Evolutionary conservation across 2,113 vertebrate species (phyloP).

Genomic region (Gila orcuttii): DNA sequence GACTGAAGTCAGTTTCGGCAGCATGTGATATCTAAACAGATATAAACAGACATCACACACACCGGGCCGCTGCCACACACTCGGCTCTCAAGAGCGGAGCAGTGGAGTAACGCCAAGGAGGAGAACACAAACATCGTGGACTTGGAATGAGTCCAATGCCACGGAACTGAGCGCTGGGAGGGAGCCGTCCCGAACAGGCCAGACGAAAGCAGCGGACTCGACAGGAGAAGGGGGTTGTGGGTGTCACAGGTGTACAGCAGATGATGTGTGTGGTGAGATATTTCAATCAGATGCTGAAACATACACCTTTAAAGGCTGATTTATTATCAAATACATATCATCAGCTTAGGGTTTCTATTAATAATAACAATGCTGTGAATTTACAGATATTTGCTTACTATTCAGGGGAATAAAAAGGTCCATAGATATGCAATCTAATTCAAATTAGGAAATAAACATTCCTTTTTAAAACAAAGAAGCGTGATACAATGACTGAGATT

Average conservation of each 20-base stretch:
- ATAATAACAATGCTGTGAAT: background rate
- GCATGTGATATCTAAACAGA: background rate
- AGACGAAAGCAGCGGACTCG: conserved; percentile 48
- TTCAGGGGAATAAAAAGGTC: background rate
- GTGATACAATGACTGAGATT: background rate
- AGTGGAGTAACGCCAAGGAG: conserved; percentile 69
- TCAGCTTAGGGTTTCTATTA: background rate
- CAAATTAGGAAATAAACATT: background rate
- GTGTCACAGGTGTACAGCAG: conserved; percentile 22
- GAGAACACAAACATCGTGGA: conserved; percentile 68
- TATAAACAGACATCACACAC: background rate
- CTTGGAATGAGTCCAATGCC: conserved; percentile 64
- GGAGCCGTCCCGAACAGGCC: conserved; percentile 60
- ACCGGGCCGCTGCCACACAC: conserved; percentile 59
- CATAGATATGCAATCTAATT: background rate
- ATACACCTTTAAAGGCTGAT: background rate
- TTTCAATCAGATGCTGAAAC: background rate
- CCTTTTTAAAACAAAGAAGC: background rate
- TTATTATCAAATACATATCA: background rate
- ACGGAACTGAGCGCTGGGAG: conserved; percentile 63
- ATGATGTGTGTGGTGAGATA: background rate
- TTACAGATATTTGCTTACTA: background rate
- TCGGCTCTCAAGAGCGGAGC: conserved; percentile 59
- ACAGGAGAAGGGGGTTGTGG: conserved; percentile 22
- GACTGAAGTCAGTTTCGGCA: background rate